Conservation (phyloP, 2,888 invertebrate species). For the Cheiracanthium punctorium region DNA sequence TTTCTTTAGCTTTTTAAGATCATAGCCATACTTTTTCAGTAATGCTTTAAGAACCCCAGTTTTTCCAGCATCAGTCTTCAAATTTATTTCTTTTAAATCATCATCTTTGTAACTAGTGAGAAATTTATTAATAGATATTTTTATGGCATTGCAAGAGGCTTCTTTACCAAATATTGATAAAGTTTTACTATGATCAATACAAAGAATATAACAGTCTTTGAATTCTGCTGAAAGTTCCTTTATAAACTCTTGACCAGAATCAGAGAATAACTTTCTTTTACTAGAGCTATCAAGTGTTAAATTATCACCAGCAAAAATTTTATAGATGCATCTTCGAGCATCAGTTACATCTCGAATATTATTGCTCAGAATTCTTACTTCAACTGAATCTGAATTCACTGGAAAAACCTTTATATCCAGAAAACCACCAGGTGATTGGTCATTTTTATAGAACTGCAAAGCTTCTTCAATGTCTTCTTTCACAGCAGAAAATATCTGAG, state of each 20-base stretch:
- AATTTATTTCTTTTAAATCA: conserved; percentile 29
- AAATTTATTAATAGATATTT: conserved; percentile 28
- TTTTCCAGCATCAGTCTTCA: conserved; percentile 29
- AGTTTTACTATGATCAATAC: conserved; percentile 32
- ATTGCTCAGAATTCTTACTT: conserved; percentile 40
- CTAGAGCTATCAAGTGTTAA: not conserved
- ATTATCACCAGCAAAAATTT: conserved; percentile 45
- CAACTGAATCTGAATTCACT: conserved; percentile 10
- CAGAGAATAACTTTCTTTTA: conserved; percentile 40
- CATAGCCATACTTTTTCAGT: conserved; percentile 47
- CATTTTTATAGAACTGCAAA: conserved; percentile 43
- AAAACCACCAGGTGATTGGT: not conserved
- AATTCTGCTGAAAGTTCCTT: conserved; percentile 32
- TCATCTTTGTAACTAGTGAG: conserved; percentile 27
- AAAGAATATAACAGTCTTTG: conserved; percentile 38
- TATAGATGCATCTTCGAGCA: conserved; percentile 30
- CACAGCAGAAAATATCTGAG: conserved; percentile 33
- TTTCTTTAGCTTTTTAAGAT: conserved; percentile 25
- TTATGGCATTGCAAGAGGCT: conserved; percentile 18
- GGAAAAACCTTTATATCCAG: conserved; percentile 36
- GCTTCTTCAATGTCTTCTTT: conserved; percentile 60
- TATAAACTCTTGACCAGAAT: conserved; percentile 9
- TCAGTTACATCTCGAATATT: conserved; percentile 48
- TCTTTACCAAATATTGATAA: conserved; percentile 57
- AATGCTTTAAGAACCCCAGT: conserved; percentile 38